Percentiles rank a stretch among this genome's conserved stretches.
phyloP scores from a whole-genome alignment of 92 coral and sea anemone genomes.

The Phenganax marumi region DNA sequence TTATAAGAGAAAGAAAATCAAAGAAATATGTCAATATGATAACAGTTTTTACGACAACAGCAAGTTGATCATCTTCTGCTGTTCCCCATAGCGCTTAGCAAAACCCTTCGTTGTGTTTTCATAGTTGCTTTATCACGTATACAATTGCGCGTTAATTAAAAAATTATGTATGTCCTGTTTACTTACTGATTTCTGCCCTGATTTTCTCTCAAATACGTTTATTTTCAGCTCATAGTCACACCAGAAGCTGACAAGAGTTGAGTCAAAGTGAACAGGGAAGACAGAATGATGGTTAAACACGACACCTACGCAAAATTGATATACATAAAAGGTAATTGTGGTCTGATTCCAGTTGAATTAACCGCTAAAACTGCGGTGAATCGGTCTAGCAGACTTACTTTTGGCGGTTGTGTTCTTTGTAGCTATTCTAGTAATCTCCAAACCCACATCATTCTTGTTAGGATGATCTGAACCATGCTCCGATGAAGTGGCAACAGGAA shows the following conservation, averaged over 20 bases:
- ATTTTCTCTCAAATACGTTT: conserved; percentile 68
- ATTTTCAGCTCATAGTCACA: conserved; percentile 64
- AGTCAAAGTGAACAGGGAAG: conserved; percentile 83
- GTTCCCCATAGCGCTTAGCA: too few relatives aligned
- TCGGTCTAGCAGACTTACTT: conserved; percentile 45
- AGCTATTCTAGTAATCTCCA: conserved; percentile 91
- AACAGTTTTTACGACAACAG: too few relatives aligned
- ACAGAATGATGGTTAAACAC: conserved; percentile 89
- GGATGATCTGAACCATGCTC: conserved; percentile 39
- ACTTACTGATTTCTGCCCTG: conserved; percentile 81
- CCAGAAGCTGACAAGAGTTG: conserved; percentile 80
- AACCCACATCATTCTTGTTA: conserved; percentile 43
- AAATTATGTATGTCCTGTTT: not conserved
- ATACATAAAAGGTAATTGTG: not conserved
- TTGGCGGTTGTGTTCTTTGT: conserved; percentile 68
- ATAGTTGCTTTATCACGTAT: not conserved
- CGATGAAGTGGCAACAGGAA: conserved; percentile 68
- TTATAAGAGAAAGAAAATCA: too few relatives aligned
- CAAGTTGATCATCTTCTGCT: too few relatives aligned
- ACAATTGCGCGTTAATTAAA: not conserved
- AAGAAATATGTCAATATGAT: too few relatives aligned
- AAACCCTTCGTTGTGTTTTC: too few relatives aligned
- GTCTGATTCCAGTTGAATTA: not conserved
- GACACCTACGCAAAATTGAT: conserved; percentile 58
- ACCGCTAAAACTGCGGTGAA: not conserved